Evolutionary conservation across 2,113 vertebrate genomes (phyloP), one percentile per base, ranked within the genome.

Genomic region (Pachypanchax playfairii): DNA sequence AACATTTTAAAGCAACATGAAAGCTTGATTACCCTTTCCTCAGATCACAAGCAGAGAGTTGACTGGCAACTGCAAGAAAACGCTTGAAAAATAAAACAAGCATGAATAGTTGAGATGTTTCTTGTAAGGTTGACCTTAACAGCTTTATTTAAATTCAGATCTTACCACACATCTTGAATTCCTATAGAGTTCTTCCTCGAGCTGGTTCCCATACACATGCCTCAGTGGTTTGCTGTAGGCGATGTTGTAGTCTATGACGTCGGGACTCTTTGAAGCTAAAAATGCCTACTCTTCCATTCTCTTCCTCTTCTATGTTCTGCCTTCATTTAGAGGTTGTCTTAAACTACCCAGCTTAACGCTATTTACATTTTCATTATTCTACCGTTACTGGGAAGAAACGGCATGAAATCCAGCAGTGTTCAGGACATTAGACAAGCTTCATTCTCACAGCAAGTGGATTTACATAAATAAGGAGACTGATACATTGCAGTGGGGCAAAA

Each of bases 351-450:
- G 87, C 86, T 89, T 89, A 88, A 87, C 87, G 75, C 85, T 88
- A 89, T 90, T 89, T 88, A 89, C 89, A 90, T 89, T 88, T 89
- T 87, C 86, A 89, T 90, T 90, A 89, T 90, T 90, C 79, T 67
- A 71, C 79, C 68, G 84, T 85, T 86, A 86, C 87, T 82, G 50
- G 79, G 79, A 88, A 88, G 82, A 87, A 90, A 85, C 65, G 80
- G 75, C 85, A 86, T 90, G 84, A 90, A 90, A 89, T 89, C 77
- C 85, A 72, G 70, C 75, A 85, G 82, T 85, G 89, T 90, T 89
- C 69, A 63, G 82, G 84, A 90, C 86, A 88, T 89, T 90, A 90
- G 89, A 88, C 87, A 86, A 85, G 89, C 87, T 88, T 79, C 86
- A 84, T 88, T 89, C 87, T 85, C 86, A 79, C 85, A 77, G 84